A percentile compares a stretch with the other conserved stretches of the same genome.
Conservation (phyloP, 1,140 invertebrate species). For the Littorina saxatilis region DNA sequence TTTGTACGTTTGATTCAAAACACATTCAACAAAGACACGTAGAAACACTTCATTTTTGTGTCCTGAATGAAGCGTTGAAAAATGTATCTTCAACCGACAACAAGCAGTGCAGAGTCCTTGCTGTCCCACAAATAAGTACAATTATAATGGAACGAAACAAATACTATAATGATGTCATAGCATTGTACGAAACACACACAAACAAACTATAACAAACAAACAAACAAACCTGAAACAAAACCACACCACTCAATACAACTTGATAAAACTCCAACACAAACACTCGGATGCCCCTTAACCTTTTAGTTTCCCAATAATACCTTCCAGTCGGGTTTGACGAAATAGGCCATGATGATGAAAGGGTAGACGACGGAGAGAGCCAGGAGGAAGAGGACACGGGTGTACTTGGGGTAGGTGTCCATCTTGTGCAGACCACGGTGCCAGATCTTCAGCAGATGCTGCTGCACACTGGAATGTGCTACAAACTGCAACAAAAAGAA, state of each 20-base stretch:
- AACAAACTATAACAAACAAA: neutral
- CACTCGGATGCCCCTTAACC: no score
- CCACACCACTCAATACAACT: neutral
- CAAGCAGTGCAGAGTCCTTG: no score
- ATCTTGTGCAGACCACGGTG: constrained; percentile 59
- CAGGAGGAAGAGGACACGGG: constrained; percentile 48
- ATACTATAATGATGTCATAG: no score
- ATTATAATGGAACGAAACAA: no score
- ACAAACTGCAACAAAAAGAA: constrained; percentile 71
- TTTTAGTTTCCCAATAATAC: no score
- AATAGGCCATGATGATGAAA: constrained; percentile 56
- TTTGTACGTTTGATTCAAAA: no score
- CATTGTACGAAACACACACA: constrained; percentile 5
- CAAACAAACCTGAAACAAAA: neutral
- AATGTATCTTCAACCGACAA: no score
- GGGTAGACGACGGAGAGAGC: constrained; percentile 64
- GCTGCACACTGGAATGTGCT: constrained; percentile 74
- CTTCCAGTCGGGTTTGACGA: constrained; percentile 61
- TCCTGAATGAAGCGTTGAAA: no score
- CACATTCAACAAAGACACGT: no score
- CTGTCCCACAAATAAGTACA: no score
- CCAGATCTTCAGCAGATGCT: constrained; percentile 77
- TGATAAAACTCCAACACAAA: neutral
- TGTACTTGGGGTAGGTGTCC: constrained; percentile 46
- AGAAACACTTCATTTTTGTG: no score